A percentile compares a stretch with the other conserved stretches of the same genome.
phyloP scores from a whole-genome alignment of 2,888 invertebrate genomes.

The Troides aeacus region DNA sequence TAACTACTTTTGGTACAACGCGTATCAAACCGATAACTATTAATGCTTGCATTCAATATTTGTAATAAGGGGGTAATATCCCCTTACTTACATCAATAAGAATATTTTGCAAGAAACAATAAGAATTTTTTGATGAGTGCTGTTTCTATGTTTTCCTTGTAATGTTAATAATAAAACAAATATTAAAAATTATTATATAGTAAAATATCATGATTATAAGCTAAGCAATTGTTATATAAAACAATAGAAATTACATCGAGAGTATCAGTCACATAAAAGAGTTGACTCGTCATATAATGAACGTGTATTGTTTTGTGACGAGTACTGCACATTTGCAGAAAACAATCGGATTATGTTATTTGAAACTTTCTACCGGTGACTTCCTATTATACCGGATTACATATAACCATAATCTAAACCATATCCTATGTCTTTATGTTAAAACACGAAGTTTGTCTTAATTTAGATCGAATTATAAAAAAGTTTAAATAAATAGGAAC shows the following conservation, averaged over 20 bases:
- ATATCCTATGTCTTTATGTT: neutral
- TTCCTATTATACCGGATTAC: neutral
- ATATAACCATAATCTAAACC: neutral
- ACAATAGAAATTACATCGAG: slow-evolving; percentile 54
- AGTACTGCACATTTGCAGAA: neutral
- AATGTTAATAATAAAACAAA: neutral
- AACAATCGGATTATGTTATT: slow-evolving; percentile 6
- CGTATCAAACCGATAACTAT: too few species aligned
- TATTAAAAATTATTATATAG: neutral
- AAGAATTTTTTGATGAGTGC: too few species aligned
- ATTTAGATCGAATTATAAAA: neutral
- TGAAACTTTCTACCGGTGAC: neutral
- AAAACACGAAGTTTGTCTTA: neutral
- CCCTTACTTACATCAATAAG: too few species aligned
- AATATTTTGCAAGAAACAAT: too few species aligned
- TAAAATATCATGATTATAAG: neutral
- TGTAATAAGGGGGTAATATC: too few species aligned
- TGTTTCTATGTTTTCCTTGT: neutral
- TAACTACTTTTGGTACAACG: too few species aligned
- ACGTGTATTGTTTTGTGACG: slow-evolving; percentile 15
- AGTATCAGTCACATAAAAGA: slow-evolving; percentile 41
- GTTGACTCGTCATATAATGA: slow-evolving; percentile 15
- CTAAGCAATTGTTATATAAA: slow-evolving; percentile 23
- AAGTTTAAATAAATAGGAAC: too few species aligned
- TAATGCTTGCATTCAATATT: too few species aligned